These are phyloP conservation scores for Pseudomyrmex concolor DNA, from an alignment of 1,140 invertebrate genomes.

Conservation along the genomic window DNA sequence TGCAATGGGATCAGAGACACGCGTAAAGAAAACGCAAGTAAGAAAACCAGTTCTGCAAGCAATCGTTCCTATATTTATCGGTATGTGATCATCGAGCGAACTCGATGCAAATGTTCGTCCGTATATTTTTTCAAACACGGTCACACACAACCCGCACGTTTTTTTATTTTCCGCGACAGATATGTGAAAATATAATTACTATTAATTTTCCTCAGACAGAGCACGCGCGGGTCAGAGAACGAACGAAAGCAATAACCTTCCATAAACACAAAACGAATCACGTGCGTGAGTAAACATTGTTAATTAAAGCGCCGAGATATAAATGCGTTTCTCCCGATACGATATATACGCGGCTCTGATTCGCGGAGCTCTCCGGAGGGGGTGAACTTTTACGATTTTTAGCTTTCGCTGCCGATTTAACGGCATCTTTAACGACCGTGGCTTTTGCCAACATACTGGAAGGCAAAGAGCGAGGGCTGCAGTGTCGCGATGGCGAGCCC, in stretches of 20 bases:
- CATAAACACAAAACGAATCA: conserved; percentile 13
- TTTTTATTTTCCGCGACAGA: neutral
- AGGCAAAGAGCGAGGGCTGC: conserved; percentile 25
- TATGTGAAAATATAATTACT: neutral
- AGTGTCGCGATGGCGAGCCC: conserved; percentile 53
- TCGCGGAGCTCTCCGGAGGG: conserved; percentile 47
- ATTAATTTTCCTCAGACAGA: conserved; percentile 33
- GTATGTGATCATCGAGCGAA: conserved; percentile 21
- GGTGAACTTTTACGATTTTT: conserved; percentile 79
- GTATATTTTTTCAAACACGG: neutral
- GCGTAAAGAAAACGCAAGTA: neutral
- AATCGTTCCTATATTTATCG: conserved; percentile 24
- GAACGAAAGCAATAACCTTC: conserved; percentile 9
- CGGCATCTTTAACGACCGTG: conserved; percentile 81
- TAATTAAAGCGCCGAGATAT: conserved; percentile 34
- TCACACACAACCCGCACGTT: neutral
- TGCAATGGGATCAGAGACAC: conserved; percentile 1
- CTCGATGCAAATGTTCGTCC: conserved; percentile 7
- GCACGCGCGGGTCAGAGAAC: conserved; percentile 34
- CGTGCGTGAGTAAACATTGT: conserved; percentile 33
- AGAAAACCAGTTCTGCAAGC: conserved; percentile 37
- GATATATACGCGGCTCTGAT: neutral
- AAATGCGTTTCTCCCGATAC: conserved; percentile 28
- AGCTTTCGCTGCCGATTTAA: conserved; percentile 83
- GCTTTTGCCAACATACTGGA: conserved; percentile 72